phyloP scores from a whole-genome alignment of 2,113 vertebrate genomes.

The Odontophorus gujanensis region DNA sequence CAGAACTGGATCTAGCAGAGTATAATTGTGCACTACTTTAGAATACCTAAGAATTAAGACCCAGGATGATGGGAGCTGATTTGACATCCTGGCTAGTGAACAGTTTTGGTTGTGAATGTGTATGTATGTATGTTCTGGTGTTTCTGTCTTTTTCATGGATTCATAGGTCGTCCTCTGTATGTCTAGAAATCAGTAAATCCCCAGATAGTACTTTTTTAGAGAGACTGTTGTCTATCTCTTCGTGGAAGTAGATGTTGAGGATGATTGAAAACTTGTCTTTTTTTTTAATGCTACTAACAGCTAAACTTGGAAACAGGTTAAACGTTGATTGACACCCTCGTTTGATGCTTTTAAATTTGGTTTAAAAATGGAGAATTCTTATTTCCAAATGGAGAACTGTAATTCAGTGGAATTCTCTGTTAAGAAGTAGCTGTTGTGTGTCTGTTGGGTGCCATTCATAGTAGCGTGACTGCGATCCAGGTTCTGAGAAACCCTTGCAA shows the following conservation, averaged over 20 bases:
- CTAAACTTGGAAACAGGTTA: background rate
- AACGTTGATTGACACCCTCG: background rate
- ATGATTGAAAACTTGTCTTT: too few species aligned
- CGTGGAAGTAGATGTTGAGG: background rate
- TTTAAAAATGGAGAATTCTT: background rate
- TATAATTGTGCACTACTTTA: background rate
- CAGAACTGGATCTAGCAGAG: background rate
- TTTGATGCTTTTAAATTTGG: background rate
- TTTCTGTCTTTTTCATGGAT: background rate
- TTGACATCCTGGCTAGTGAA: background rate
- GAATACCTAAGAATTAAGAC: background rate
- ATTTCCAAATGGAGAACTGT: background rate
- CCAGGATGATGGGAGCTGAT: background rate
- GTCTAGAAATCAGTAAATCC: background rate
- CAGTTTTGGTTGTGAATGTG: rapidly evolving
- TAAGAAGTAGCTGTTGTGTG: background rate
- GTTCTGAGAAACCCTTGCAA: background rate
- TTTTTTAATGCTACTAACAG: background rate
- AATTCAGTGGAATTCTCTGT: too few species aligned
- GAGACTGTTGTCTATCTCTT: background rate
- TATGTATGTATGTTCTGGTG: background rate
- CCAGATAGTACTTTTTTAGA: conserved; percentile 12
- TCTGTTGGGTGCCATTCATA: background rate
- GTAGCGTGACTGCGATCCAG: background rate
- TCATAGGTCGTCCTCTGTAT: background rate